Evolutionary conservation across 2,888 invertebrate genomes (phyloP), one percentile per base, ranked within the genome.

Genomic region (Alloscopus bannaensis): DNA sequence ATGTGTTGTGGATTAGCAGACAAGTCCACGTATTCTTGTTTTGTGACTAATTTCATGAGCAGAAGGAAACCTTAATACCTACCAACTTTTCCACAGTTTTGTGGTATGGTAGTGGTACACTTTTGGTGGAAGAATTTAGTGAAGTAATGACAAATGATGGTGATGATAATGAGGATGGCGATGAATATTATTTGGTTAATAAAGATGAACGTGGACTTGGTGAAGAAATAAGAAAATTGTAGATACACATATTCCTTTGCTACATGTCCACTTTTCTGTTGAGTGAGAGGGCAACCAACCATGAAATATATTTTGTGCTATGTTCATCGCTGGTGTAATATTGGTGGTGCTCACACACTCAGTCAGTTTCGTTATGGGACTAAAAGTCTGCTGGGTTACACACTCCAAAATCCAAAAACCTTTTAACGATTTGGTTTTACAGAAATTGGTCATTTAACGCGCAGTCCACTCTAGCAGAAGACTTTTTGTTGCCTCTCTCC

Each of bases 241-340:
- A n/a, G 26, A 8, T 55, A 8, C 8, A 24, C 26, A n/a, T 16
- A 55, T 55, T 13, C n/a, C n/a, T 22, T 55, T 55, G 28, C 50
- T 18, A 20, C 11, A 55, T 55, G 55, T 55, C 55, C 55, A 55
- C 55, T 55, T 40, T 60, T 26, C n/a, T n/a, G n/a, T n/a, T n/a
- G n/a, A n/a, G n/a, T n/a, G n/a, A n/a, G 36, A 64, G 65, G 70
- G 70, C 40, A 65, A 28, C 77, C 64, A 70, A 70, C 52, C 68
- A 55, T 76, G 47, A 66, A n/a, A n/a, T 18, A 42, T 64, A 42
- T 20, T 29, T 66, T 66, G 24, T 65, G 11, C 52, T 52, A 26
- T 24, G 20, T 24, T 55, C 1, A 13, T 22, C 28, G 28, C 55
- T 55, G 20, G 8, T 24, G 55, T 26, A 28, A 55, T 24, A n/a